A percentile compares a stretch with the other conserved stretches of the same genome.
Evolutionary conservation across 2,113 vertebrate genomes (phyloP).

Genomic region (Bubo blakistoni): DNA sequence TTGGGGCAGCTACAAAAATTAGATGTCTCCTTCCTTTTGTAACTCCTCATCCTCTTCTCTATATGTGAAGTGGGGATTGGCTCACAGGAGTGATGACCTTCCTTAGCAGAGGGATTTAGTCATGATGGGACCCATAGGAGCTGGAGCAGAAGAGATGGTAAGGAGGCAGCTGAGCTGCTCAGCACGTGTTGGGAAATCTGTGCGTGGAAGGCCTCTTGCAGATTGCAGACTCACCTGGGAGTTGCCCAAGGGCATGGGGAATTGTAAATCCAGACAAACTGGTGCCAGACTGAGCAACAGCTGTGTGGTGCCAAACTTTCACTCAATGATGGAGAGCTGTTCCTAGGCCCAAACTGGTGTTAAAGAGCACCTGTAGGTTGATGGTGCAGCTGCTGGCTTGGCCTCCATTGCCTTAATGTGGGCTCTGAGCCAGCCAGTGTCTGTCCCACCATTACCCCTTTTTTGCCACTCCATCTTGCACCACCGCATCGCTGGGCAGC

Average conservation of each 20-base stretch:
- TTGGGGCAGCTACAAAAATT: not conserved
- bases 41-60: not conserved
- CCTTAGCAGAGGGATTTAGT: not conserved
- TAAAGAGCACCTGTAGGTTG: not conserved
- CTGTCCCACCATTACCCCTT: not conserved
- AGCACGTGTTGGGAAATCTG: not conserved
- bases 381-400: not conserved
- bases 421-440: not conserved
- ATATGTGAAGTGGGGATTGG: not conserved
- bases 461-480: not conserved
- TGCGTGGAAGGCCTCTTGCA: rapidly evolving
- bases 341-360: not conserved
- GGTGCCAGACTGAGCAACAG: not conserved
- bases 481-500: not conserved
- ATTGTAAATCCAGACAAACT: not conserved
- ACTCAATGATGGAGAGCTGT: not conserved
- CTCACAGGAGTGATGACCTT: not conserved
- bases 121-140: not conserved
- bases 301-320: not conserved
- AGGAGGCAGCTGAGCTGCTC: not conserved
- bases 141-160: not conserved
- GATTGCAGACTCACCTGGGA: not conserved
- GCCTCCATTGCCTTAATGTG: not conserved
- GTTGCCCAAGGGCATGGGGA: not conserved
- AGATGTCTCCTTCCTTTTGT: not conserved